Conservation (phyloP, 2,888 invertebrate species). For the Diplolepis rosae region DNA sequence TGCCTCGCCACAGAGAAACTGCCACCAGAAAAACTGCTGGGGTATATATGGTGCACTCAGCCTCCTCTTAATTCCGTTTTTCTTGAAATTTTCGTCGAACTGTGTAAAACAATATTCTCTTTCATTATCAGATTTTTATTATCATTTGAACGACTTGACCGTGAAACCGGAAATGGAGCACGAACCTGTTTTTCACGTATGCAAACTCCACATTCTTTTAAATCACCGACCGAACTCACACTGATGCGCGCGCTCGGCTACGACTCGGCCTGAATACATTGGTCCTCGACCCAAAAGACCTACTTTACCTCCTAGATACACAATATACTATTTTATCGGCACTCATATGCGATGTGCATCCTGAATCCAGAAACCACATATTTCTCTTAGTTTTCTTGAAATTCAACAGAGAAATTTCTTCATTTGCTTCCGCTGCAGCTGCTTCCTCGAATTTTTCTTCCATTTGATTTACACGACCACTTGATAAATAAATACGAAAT, state of each 20-base stretch:
- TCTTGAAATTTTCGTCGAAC: not conserved
- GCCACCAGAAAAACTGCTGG: no score
- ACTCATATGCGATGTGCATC: not conserved
- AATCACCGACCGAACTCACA: slow-evolving; percentile 2
- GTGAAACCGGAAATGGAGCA: not conserved
- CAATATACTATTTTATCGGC: not conserved
- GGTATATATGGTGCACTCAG: no score
- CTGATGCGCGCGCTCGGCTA: not conserved
- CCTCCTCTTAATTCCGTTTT: not conserved
- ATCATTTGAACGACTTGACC: not conserved
- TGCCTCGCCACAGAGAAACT: no score
- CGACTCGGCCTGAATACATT: no score
- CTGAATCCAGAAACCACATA: not conserved
- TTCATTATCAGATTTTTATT: not conserved
- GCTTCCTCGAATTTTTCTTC: not conserved
- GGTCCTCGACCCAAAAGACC: not conserved
- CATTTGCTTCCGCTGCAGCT: not conserved
- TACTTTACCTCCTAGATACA: not conserved
- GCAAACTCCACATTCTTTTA: slow-evolving; percentile 38
- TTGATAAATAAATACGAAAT: not conserved
- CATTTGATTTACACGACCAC: not conserved
- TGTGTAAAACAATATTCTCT: not conserved
- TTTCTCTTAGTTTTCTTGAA: not conserved
- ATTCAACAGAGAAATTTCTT: not conserved
- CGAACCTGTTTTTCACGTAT: slow-evolving; percentile 37